phyloP scores from a whole-genome alignment of 2,888 invertebrate species.

The Melanotus villosus region DNA sequence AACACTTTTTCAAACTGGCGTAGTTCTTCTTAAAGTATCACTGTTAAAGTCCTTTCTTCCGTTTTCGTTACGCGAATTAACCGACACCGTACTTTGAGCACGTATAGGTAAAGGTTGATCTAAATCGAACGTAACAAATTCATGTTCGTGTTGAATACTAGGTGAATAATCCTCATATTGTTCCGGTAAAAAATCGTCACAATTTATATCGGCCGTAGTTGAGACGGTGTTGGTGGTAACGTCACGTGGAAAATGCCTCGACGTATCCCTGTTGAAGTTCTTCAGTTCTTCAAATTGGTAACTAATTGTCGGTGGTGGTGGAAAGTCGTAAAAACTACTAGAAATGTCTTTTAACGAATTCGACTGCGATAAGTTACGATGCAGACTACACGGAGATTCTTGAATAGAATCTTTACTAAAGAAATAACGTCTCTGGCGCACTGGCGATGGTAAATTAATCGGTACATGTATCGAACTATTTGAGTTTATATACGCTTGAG shows the following conservation, averaged over 20 bases:
- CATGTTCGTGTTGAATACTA: slow-evolving; percentile 73
- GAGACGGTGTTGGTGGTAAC: slow-evolving; percentile 80
- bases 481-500: slow-evolving; percentile 67
- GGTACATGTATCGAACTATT: slow-evolving; percentile 65
- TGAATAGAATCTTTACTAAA: slow-evolving; percentile 73
- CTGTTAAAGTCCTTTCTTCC: slow-evolving; percentile 67
- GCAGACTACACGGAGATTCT: slow-evolving; percentile 72
- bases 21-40: slow-evolving; percentile 74
- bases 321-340: slow-evolving; percentile 75
- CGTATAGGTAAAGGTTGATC: slow-evolving; percentile 69
- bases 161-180: slow-evolving; percentile 72
- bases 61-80: slow-evolving; percentile 60
- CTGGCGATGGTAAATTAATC: slow-evolving; percentile 67
- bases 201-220: slow-evolving; percentile 74
- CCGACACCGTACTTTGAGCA: slow-evolving; percentile 63
- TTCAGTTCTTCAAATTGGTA: slow-evolving; percentile 72
- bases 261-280: slow-evolving; percentile 57
- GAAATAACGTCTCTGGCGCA: slow-evolving; percentile 75
- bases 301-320: slow-evolving; percentile 77
- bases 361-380: slow-evolving; percentile 67
- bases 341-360: slow-evolving; percentile 74
- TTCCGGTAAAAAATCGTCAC: slow-evolving; percentile 64
- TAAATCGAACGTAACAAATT: slow-evolving; percentile 80
- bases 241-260: slow-evolving; percentile 70
- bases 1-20: slow-evolving; percentile 68